Evolutionary conservation across 2,888 invertebrate species (phyloP).

Genomic region (Nyleta sp.): DNA sequence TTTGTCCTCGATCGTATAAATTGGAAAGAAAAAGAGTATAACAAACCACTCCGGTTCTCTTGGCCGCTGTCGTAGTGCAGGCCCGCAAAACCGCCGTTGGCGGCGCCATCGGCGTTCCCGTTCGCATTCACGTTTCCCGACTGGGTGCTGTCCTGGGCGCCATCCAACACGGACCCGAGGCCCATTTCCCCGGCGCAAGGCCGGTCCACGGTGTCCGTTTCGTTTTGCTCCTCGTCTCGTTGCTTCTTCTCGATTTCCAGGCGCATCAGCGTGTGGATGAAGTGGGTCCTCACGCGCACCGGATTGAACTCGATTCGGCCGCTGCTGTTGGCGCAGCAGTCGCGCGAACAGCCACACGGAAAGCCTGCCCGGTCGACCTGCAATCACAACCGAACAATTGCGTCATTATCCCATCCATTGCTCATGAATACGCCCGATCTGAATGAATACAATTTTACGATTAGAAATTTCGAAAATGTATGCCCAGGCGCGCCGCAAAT

Average conservation of each 20-base stretch:
- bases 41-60: conserved; percentile 72
- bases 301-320: conserved; percentile 99
- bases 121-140: conserved; percentile 78
- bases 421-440: no score
- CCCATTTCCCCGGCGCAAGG: conserved; percentile 62
- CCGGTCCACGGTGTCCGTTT: conserved; percentile 79
- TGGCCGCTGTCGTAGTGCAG: conserved; percentile 85
- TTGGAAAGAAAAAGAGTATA: neutral
- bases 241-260: conserved; percentile 94
- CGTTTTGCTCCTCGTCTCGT: conserved; percentile 84
- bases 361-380: conserved; percentile 96
- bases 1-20: no score
- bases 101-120: conserved; percentile 84
- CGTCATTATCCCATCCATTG: no score
- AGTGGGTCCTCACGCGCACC: conserved; percentile 96
- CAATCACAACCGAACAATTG: conserved; percentile 19
- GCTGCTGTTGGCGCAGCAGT: conserved; percentile 95
- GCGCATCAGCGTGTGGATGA: conserved; percentile 98
- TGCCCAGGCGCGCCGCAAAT: neutral
- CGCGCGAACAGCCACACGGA: conserved; percentile 97
- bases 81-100: conserved; percentile 86
- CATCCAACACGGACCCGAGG: conserved; percentile 71
- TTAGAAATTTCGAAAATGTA: no score
- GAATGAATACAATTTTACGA: neutral
- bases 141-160: conserved; percentile 61